Base-by-base conservation (phyloP, 2,888 invertebrate species). In the Atethmia centrago region DNA sequence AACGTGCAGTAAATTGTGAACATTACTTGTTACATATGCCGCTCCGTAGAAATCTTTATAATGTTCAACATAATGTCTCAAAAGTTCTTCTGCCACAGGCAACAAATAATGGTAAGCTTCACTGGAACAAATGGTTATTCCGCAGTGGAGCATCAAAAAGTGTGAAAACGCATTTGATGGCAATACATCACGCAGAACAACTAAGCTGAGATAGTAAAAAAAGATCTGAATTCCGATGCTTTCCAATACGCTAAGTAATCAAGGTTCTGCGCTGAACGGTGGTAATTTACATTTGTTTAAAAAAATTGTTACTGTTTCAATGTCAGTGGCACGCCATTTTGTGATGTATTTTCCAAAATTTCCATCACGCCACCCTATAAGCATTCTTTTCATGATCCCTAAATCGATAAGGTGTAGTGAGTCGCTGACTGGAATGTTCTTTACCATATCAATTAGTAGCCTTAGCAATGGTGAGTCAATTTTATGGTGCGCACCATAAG, bases 21-120 rank as follows among this genome's bases (percentile, higher is more conserved):
- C 55, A 55, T 73, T 77, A 47, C 77, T 77, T n/a, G 76, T 76
- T 28, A 76, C 62, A 47, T 77, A 69, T 10, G n/a, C 72, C 0
- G 40, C 47, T 16, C 72, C 77, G 10, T 73, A 73, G 7, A 71
- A 65, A 28, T 49, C 49, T 59, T 65, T 49, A 28, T 64, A 72
- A 51, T 72, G 12, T 55, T 51, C 1, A 14, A 72, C 58, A 72
- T 19, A 69, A 1, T 47, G 19, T 16, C 45, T 63, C 42, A 71
- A 21, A n/a, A 76, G 47, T 21, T 71, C 28, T 19, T 31, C 40
- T 16, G 71, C 8, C 14, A 76, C 3, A 2, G 55, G 76, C 49
- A 68, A 67, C 31, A 76, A 65, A 42, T 56, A 9, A 12, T 36
- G 28, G 14, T 71, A 9, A 19, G 25, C 25, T 69, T 59, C 28